phyloP scores from a whole-genome alignment of 2,113 vertebrate species.

The Anarrhichthys ocellatus region DNA sequence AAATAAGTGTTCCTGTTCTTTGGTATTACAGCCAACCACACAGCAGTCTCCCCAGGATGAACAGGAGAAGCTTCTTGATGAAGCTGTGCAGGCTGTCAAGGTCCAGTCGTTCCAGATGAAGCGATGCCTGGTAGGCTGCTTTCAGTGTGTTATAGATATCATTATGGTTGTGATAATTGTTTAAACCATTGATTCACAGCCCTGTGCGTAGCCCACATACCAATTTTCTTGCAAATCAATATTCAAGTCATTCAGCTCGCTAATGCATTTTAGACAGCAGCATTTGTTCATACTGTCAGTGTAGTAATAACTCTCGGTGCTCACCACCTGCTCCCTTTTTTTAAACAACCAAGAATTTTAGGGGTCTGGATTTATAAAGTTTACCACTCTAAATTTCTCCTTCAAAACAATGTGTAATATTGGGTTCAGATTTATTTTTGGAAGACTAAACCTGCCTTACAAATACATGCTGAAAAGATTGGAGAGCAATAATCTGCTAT shows the following conservation, averaged over 20 bases:
- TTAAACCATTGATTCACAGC: neutral
- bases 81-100: conserved; percentile 98
- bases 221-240: neutral
- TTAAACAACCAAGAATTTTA: no score
- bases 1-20: neutral
- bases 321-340: no score
- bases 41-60: conserved; percentile 98
- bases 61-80: conserved; percentile 98
- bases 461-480: no score
- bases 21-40: conserved; percentile 88
- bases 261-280: neutral
- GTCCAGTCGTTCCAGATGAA: conserved; percentile 99
- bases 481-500: neutral
- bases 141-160: neutral
- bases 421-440: no score
- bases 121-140: conserved; percentile 91
- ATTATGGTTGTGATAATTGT: neutral
- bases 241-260: neutral
- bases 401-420: no score
- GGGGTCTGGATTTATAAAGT: no score
- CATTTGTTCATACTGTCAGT: neutral
- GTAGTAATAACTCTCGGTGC: no score
- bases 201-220: neutral
- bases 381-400: no score
- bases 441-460: no score